Evolutionary conservation across 2,888 invertebrate genomes (phyloP), one percentile per base, ranked within the genome.

Genomic region (Melanotus villosus): DNA sequence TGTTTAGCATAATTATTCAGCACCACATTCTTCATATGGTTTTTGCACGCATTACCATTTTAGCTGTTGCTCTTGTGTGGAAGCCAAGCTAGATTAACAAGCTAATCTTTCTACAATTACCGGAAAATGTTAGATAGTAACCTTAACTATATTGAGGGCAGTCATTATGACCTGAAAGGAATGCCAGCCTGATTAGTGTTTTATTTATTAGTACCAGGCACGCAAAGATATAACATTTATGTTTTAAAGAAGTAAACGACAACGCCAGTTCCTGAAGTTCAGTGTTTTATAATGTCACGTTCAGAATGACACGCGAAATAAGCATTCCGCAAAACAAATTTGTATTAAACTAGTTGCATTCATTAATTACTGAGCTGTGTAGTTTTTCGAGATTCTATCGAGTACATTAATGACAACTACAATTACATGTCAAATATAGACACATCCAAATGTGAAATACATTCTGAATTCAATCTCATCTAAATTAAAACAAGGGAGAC

Each of bases 401-500:
- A 4, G 12, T 7, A 1, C 18, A 41, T 18, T 18, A 41, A 3
- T 18, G 41, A 2, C 14, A 41, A 16, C 3, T 18, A 5, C 18
- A 2, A 41, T 52, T 30, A 32, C 16, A 32, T 9, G 14, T 52
- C 10, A 12, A 32, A 18, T 32, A 52, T 19, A 54, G 62, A 63
- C 52, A 23, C 30, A 65, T 58, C 50, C 50, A 30, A 65, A 65
- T 47, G 65, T 58, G 58, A 68, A 64, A 68, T 30, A 56, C 45
- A 45, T 58, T 71, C 60, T 59, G 43, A 65, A 67, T 70, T 72
- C 67, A 70, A 72, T 70, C 54, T 65, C 67, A 57, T 60, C 62
- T 62, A 70, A 72, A 72, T 72, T 72, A 72, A 72, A 72, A 72
- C 67, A 62, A 68, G 70, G 56, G 66, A 65, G 68, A 69, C 58